phyloP scores from a whole-genome alignment of 2,113 vertebrate species.

The Heptranchias perlo region DNA sequence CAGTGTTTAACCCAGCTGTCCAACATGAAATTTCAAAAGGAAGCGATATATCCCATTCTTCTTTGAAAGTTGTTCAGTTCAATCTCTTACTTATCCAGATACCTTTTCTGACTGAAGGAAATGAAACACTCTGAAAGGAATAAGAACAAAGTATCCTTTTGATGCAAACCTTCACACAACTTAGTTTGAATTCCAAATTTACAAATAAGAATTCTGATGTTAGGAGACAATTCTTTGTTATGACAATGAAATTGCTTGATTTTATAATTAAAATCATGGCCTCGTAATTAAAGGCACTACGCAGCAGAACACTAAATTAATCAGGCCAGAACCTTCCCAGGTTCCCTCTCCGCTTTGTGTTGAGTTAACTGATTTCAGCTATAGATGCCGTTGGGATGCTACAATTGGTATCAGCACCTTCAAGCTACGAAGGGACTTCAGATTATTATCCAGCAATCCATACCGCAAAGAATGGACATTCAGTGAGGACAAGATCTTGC shows the following conservation, averaged over 20 bases:
- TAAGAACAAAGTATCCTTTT: not conserved
- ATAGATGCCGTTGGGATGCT: not conserved
- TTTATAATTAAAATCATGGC: no score
- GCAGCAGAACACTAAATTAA: not conserved
- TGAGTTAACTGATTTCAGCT: not conserved
- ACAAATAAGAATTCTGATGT: not conserved
- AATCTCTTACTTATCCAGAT: not conserved
- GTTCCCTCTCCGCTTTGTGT: not conserved
- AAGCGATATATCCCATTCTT: not conserved
- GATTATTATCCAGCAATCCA: not conserved
- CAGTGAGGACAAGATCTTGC: not conserved
- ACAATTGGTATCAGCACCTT: no score
- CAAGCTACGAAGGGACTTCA: not conserved
- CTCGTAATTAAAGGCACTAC: no score
- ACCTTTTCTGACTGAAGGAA: not conserved
- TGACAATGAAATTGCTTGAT: not conserved
- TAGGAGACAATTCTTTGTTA: not conserved
- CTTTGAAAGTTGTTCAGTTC: not conserved
- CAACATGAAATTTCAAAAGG: not conserved
- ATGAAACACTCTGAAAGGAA: not conserved
- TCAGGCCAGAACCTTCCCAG: not conserved
- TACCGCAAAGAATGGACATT: not conserved
- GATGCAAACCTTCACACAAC: not conserved
- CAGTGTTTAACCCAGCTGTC: not conserved
- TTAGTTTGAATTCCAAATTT: not conserved